phyloP scores from a whole-genome alignment of 2,888 invertebrate genomes.

The Aromia moschata region DNA sequence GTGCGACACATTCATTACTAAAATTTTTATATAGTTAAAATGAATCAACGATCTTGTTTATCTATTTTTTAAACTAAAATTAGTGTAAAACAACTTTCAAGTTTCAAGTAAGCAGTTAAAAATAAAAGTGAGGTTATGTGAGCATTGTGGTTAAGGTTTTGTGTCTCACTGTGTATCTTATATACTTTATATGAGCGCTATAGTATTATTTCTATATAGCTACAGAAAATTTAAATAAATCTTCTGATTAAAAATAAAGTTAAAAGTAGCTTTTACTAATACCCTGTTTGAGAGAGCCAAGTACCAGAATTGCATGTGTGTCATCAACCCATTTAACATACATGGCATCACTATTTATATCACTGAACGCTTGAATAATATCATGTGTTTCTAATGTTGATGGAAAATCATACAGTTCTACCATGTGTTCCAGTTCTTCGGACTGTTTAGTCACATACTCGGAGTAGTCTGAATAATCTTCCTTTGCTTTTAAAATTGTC shows the following conservation, averaged over 20 bases:
- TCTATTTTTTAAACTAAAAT: too few relatives aligned
- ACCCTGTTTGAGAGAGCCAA: slow-evolving; percentile 60
- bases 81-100: too few relatives aligned
- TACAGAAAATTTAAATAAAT: background rate
- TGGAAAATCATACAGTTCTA: slow-evolving; percentile 61
- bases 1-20: too few relatives aligned
- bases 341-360: slow-evolving; percentile 58
- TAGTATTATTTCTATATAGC: background rate
- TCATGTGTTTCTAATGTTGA: slow-evolving; percentile 59
- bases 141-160: too few relatives aligned
- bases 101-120: too few relatives aligned
- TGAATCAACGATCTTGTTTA: too few relatives aligned
- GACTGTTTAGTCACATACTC: slow-evolving; percentile 51
- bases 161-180: too few relatives aligned
- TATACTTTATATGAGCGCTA: too few relatives aligned
- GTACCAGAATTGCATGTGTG: slow-evolving; percentile 60
- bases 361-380: slow-evolving; percentile 58
- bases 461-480: slow-evolving; percentile 54
- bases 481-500: slow-evolving; percentile 52
- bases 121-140: too few relatives aligned
- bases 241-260: too few relatives aligned
- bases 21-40: background rate
- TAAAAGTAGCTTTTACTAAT: slow-evolving; percentile 19
- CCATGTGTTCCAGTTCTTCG: slow-evolving; percentile 60
- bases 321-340: slow-evolving; percentile 62